Evolutionary conservation across 2,113 vertebrate genomes (phyloP).

Genomic region (Isurus oxyrinchus): DNA sequence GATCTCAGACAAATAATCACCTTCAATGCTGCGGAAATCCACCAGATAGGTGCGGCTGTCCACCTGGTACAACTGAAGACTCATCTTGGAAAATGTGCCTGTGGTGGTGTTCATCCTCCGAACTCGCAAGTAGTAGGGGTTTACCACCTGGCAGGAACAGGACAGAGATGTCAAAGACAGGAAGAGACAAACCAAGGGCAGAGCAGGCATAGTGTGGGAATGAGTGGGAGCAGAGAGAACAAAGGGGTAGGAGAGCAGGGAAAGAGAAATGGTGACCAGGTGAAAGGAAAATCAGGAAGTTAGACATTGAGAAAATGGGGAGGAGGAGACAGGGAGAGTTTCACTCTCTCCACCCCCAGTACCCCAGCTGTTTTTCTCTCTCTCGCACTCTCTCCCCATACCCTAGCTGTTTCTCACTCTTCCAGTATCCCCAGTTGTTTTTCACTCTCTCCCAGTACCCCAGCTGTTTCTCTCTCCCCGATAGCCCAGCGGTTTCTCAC

Average conservation of each 20-base stretch:
- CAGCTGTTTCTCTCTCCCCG: no score
- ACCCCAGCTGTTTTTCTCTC: no score
- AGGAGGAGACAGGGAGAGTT: background rate
- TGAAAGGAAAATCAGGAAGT: background rate
- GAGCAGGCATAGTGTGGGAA: no score
- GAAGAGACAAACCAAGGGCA: background rate
- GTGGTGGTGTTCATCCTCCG: constrained; percentile 89
- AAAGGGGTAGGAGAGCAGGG: background rate
- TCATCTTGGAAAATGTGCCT: constrained; percentile 92
- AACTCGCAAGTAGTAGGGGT: constrained; percentile 91
- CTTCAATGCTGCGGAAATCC: constrained; percentile 96
- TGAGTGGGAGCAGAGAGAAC: no score
- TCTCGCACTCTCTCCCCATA: no score
- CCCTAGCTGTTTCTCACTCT: no score
- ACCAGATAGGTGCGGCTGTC: constrained; percentile 94
- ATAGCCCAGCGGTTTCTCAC: no score
- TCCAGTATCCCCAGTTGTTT: no score
- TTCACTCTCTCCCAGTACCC: no score
- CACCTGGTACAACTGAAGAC: constrained; percentile 93
- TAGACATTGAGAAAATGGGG: no score
- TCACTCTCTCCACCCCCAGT: background rate
- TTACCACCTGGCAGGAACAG: constrained; percentile 74
- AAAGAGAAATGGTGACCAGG: background rate
- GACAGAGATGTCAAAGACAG: background rate
- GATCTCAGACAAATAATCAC: constrained; percentile 55